Evolutionary conservation across 2,797 vertebrate species (phyloP), one percentile per base, ranked within the genome.

Genomic region (Artibeus jamaicensis): DNA sequence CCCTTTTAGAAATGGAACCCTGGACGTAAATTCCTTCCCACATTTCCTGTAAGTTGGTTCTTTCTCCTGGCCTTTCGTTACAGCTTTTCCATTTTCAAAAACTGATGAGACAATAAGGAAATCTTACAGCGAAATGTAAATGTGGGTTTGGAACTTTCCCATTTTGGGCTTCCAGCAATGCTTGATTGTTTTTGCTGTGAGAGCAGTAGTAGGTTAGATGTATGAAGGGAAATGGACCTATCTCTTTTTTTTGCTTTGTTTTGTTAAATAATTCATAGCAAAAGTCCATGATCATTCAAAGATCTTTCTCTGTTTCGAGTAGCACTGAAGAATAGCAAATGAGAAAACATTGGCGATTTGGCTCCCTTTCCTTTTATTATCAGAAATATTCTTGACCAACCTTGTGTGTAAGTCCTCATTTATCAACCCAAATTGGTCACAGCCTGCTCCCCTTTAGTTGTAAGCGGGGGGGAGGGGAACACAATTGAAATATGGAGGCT

Each of bases 231-330:
- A 88, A 62, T 82, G 42, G 70, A 62, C 26, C 32, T 71, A 21
- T 67, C 42, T 71, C 78, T 82, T 44, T 44, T 44, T 82, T 82
- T 93, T 79, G 55, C 71, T 96, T 93, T 86, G 55, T 46, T 94
- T 91, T 87, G 46, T 79, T 88, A 90, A 94, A 91, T 67, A 94
- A 93, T 88, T 90, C 44, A 32, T 19, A 82, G 85, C 11, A 37
- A 91, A 91, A 87, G n/a, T 89, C 42, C 57, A 48, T 44, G 78
- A 46, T 81, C 93, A 89, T 94, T 86, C 42, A 77, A 87, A 86
- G n/a, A 37, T 68, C 9, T 83, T 44, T 96, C 34, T 87, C 22
- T 89, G 59, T 84, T 77, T 93, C 70, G 46, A 83, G 92, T 37
- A 74, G 2, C 24, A 76, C 59, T 65, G n/a, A 93, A 93, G n/a